Percentiles rank a stretch among this genome's conserved stretches.
Conservation (phyloP, 2,888 invertebrate genomes). For the Trichopria drosophilae region DNA sequence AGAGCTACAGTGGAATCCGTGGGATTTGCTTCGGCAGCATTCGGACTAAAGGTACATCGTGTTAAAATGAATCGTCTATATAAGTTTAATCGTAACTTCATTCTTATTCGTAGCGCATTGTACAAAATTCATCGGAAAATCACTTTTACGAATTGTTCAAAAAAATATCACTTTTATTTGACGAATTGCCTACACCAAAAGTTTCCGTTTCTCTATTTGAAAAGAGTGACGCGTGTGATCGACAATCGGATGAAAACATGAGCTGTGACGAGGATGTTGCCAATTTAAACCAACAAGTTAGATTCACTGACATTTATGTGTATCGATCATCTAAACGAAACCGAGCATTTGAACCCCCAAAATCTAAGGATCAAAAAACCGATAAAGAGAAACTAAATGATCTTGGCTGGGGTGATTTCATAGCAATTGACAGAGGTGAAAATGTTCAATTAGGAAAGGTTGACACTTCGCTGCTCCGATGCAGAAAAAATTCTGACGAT, state of each 20-base stretch:
- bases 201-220: constrained; percentile 18
- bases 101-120: constrained; percentile 38
- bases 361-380: constrained; percentile 3
- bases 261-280: constrained; percentile 9
- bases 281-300: no score
- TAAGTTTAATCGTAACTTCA: constrained; percentile 4
- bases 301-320: constrained; percentile 47
- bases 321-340: constrained; percentile 46
- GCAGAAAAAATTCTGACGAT: background rate
- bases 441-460: no score
- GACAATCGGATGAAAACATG: constrained; percentile 5
- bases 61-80: background rate
- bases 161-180: constrained; percentile 36
- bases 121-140: constrained; percentile 29
- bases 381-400: no score
- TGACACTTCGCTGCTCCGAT: no score
- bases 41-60: constrained; percentile 47
- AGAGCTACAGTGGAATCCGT: constrained; percentile 40
- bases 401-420: constrained; percentile 44
- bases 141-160: constrained; percentile 41
- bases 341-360: constrained; percentile 48
- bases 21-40: constrained; percentile 46
- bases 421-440: constrained; percentile 40
- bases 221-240: background rate
- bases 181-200: constrained; percentile 16